phyloP scores from a whole-genome alignment of 2,113 vertebrate genomes.

The Perccottus glenii region DNA sequence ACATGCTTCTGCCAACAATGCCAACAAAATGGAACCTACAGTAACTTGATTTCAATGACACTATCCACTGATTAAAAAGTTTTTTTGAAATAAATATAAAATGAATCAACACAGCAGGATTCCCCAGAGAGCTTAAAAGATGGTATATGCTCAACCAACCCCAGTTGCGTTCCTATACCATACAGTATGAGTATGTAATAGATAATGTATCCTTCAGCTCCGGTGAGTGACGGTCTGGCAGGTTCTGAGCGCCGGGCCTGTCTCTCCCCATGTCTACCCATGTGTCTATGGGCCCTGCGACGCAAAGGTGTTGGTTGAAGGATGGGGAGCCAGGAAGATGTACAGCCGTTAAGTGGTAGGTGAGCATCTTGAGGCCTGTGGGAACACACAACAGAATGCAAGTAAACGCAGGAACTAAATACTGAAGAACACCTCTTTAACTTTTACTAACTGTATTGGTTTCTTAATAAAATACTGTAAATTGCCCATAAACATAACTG shows the following conservation, averaged over 20 bases:
- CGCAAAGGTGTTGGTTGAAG: constrained; percentile 78
- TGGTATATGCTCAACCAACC: constrained; percentile 28
- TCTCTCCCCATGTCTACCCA: constrained; percentile 75
- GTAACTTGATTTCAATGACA: too few relatives aligned
- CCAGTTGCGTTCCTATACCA: not conserved
- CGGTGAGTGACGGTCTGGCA: constrained; percentile 27
- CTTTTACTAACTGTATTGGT: not conserved
- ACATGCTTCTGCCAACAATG: too few relatives aligned
- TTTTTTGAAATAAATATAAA: too few relatives aligned
- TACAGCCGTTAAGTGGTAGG: constrained; percentile 66
- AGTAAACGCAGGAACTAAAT: constrained; percentile 18
- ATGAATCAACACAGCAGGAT: too few relatives aligned
- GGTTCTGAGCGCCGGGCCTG: constrained; percentile 53
- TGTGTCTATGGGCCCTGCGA: constrained; percentile 57
- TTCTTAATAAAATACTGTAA: not conserved
- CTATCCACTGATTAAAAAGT: too few relatives aligned
- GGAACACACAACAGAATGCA: constrained; percentile 30
- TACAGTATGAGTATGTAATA: constrained; percentile 51
- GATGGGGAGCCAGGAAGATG: constrained; percentile 78
- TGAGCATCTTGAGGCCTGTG: constrained; percentile 40
- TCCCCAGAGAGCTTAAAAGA: constrained; percentile 50
- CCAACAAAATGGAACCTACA: too few relatives aligned
- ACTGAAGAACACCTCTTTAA: not conserved
- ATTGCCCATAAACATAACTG: not conserved
- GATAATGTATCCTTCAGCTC: constrained; percentile 49